Evolutionary conservation across 2,113 vertebrate species (phyloP).

Genomic region (Aphelocoma coerulescens): DNA sequence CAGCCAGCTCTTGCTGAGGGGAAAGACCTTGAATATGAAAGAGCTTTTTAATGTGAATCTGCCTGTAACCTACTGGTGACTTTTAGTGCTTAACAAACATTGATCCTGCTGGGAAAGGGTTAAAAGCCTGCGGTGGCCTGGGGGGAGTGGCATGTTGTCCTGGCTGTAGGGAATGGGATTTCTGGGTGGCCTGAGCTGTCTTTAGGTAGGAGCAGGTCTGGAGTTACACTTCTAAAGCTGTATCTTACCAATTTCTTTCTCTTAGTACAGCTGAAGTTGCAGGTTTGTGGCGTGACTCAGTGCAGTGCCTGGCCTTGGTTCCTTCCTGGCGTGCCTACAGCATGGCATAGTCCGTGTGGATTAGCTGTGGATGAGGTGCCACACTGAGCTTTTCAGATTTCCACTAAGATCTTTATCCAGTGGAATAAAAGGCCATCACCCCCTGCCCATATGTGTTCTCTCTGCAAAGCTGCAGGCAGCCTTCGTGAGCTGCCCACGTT

Average conservation of each 20-base stretch:
- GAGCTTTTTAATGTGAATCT: not conserved
- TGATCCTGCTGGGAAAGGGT: not conserved
- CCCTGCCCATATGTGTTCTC: slow-evolving; percentile 39
- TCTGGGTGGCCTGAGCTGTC: not conserved
- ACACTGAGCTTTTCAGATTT: not conserved
- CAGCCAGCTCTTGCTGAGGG: not conserved
- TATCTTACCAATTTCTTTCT: not conserved
- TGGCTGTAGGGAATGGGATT: not conserved
- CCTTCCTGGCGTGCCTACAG: not conserved
- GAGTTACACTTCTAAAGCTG: not conserved
- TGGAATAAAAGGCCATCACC: slow-evolving; percentile 29
- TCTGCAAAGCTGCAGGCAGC: slow-evolving; percentile 14
- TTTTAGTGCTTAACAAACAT: not conserved
- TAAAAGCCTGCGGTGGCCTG: not conserved
- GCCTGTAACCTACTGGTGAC: not conserved
- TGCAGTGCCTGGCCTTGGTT: not conserved
- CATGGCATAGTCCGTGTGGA: not conserved
- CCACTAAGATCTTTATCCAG: slow-evolving; percentile 33
- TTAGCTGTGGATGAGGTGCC: slow-evolving; percentile 15
- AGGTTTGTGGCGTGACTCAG: not conserved
- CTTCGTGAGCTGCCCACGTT: not conserved
- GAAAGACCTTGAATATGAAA: not conserved
- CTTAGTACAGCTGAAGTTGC: not conserved
- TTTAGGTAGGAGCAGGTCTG: not conserved
- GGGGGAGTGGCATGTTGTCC: not conserved